Conservation (phyloP, 2,888 invertebrate species). For the Ischnura elegans region DNA sequence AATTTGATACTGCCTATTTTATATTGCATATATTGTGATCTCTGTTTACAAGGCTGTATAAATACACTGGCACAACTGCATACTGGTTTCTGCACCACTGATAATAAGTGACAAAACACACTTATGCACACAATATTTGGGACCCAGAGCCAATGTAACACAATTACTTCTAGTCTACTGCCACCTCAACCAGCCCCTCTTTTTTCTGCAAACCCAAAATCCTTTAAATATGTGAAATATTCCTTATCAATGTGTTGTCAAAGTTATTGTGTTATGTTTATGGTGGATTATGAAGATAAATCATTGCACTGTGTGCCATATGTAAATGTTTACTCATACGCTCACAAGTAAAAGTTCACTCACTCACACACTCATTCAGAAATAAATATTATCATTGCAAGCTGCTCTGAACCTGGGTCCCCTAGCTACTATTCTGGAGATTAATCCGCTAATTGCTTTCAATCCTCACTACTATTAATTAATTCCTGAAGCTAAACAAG, state of each 20-base stretch:
- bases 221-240: constrained; percentile 46
- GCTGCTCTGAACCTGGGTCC: constrained; percentile 67
- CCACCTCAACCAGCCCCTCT: constrained; percentile 48
- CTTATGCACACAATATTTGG: constrained; percentile 67
- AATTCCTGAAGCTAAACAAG: constrained; percentile 65
- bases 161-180: constrained; percentile 63
- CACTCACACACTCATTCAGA: constrained; percentile 65
- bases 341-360: constrained; percentile 50
- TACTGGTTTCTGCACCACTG: constrained; percentile 67
- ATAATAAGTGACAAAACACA: constrained; percentile 67
- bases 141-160: constrained; percentile 67
- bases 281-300: constrained; percentile 60
- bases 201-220: constrained; percentile 53
- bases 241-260: constrained; percentile 61
- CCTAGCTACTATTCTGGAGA: constrained; percentile 64
- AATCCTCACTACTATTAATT: constrained; percentile 61
- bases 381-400: constrained; percentile 66
- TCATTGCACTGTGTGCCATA: constrained; percentile 64
- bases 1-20: constrained; percentile 67
- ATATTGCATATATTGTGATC: constrained; percentile 67
- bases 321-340: constrained; percentile 62
- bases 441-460: constrained; percentile 55
- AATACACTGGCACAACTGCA: constrained; percentile 67
- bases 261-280: constrained; percentile 62
- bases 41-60: constrained; percentile 67